Evolutionary conservation across 1,140 invertebrate genomes (phyloP).

Genomic region (Chionoecetes opilio): DNA sequence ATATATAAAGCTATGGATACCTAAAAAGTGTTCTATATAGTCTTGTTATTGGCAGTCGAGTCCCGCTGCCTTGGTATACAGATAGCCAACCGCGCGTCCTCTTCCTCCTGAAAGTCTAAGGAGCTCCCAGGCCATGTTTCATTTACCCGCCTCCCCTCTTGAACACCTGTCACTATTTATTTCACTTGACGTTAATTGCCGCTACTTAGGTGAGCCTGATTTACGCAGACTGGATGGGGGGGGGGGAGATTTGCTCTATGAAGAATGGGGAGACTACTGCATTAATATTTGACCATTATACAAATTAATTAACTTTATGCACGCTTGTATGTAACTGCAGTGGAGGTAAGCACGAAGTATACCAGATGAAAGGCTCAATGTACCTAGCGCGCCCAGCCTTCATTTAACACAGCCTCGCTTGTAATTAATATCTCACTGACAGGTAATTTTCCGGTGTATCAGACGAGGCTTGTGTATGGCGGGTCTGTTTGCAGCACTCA

Average conservation of each 20-base stretch:
- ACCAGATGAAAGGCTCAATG: neutral
- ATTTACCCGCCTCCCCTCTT: neutral
- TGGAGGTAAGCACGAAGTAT: neutral
- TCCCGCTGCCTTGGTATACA: neutral
- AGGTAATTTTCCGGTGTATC: constrained; percentile 4
- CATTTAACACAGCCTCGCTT: neutral
- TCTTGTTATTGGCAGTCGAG: neutral
- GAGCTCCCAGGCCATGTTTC: neutral
- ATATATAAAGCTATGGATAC: too few species aligned
- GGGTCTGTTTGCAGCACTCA: neutral
- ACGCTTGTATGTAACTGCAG: neutral
- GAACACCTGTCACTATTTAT: constrained; percentile 19
- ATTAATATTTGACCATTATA: neutral
- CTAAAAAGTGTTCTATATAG: too few species aligned
- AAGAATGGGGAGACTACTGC: neutral
- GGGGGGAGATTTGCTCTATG: neutral
- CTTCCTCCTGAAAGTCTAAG: neutral
- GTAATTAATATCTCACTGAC: constrained; percentile 30
- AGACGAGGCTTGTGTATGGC: neutral
- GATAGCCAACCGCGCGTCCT: too few species aligned
- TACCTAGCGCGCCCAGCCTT: neutral
- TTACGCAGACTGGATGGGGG: neutral
- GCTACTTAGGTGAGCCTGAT: neutral
- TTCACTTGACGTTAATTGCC: constrained; percentile 20
- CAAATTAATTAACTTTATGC: neutral